Conservation (phyloP, 2,113 vertebrate species). For the Tupaia chinensis region DNA sequence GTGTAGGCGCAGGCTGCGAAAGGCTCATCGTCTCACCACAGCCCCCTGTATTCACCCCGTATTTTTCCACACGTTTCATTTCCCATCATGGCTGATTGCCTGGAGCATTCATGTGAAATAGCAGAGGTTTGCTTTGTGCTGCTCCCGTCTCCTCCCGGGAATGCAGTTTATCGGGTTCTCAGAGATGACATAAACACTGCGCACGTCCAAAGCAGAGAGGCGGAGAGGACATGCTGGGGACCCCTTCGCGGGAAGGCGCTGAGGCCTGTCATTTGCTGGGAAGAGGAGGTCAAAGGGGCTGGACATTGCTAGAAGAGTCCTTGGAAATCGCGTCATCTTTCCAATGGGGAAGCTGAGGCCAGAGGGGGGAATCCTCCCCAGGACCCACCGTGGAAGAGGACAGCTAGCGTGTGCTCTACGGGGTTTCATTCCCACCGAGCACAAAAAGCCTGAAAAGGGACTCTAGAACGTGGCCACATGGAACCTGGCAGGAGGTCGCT, state of each 20-base stretch:
- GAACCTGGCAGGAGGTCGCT: no score
- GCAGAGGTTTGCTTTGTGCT: slow-evolving; percentile 74
- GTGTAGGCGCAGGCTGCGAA: slow-evolving; percentile 41
- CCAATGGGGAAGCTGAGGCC: not conserved
- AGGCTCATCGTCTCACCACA: slow-evolving; percentile 68
- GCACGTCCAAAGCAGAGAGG: slow-evolving; percentile 3
- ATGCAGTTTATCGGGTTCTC: slow-evolving; percentile 74
- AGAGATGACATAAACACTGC: slow-evolving; percentile 74
- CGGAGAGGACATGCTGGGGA: slow-evolving; percentile 29
- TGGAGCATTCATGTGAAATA: slow-evolving; percentile 81
- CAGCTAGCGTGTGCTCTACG: not conserved
- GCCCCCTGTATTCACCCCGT: slow-evolving; percentile 73
- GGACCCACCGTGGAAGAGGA: not conserved
- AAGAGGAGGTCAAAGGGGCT: not conserved
- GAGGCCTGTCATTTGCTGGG: not conserved
- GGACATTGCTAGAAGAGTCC: not conserved
- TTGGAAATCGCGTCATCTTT: not conserved
- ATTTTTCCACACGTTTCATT: slow-evolving; percentile 80
- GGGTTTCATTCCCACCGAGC: not conserved
- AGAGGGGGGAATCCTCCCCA: not conserved
- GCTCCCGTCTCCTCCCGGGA: slow-evolving; percentile 71
- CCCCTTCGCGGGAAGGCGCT: not conserved
- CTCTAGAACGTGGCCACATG: not conserved
- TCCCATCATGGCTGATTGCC: slow-evolving; percentile 81
- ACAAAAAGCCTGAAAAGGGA: not conserved